Percentiles rank a stretch among this genome's conserved stretches.
phyloP scores from a whole-genome alignment of 2,113 vertebrate genomes.

The Helogale parvula region DNA sequence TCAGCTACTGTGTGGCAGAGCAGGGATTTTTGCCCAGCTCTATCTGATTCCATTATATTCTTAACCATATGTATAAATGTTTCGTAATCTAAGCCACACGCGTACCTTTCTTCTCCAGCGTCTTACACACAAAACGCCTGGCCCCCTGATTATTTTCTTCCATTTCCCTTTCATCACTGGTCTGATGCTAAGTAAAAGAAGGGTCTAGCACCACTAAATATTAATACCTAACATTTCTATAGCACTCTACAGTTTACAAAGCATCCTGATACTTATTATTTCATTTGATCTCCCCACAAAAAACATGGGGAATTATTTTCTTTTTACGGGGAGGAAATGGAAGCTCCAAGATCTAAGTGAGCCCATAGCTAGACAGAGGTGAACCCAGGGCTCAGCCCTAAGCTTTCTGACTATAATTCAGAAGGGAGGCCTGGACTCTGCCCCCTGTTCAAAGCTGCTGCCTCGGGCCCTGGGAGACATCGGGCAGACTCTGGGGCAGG shows the following conservation, averaged over 20 bases:
- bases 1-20: not conserved
- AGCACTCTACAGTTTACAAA: conserved; percentile 46
- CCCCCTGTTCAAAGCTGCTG: not conserved
- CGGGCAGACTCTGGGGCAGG: not conserved
- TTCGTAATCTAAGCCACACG: conserved; percentile 36
- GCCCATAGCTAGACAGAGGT: not conserved
- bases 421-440: not conserved
- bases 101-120: not conserved
- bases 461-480: not conserved
- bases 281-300: not conserved
- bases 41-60: conserved; percentile 28
- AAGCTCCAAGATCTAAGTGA: conserved; percentile 10
- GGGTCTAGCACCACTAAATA: not conserved
- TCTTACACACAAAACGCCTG: conserved; percentile 39
- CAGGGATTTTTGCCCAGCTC: not conserved
- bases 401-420: not conserved
- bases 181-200: conserved; percentile 16
- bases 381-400: not conserved
- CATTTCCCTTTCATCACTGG: not conserved
- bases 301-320: not conserved
- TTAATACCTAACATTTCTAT: conserved; percentile 8
- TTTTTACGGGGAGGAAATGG: not conserved
- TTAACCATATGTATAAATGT: not conserved
- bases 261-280: conserved; percentile 13
- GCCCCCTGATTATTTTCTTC: not conserved